Evolutionary conservation across 1,140 invertebrate genomes (phyloP).

Genomic region (Polypedilum pembai): DNA sequence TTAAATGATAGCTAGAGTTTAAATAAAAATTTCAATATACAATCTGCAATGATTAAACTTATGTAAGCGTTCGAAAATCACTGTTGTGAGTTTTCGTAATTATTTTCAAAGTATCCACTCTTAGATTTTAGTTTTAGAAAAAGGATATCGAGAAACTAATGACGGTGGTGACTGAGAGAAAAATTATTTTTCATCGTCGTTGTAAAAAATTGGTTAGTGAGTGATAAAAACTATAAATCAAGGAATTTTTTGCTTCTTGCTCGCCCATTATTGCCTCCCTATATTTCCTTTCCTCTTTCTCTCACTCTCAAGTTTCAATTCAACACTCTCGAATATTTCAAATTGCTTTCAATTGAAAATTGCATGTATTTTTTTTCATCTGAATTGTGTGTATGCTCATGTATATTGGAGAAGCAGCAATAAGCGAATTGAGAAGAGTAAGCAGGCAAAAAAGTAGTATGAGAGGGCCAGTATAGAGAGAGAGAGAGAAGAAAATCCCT

Average conservation of each 20-base stretch:
- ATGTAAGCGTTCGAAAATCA: too few relatives aligned
- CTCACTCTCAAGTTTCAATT: background rate
- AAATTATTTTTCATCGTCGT: too few relatives aligned
- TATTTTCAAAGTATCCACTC: too few relatives aligned
- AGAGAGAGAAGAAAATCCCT: background rate
- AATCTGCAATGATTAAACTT: too few relatives aligned
- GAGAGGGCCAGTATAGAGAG: background rate
- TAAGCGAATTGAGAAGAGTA: too few relatives aligned
- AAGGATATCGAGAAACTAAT: background rate
- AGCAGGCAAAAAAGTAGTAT: background rate
- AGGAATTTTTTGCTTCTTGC: background rate
- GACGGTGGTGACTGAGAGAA: background rate
- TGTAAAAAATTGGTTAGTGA: background rate
- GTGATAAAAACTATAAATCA: slow-evolving; percentile 28
- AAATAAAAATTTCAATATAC: too few relatives aligned
- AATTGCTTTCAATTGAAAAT: slow-evolving; percentile 1
- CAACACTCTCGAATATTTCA: background rate
- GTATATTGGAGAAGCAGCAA: background rate
- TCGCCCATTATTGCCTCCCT: too few relatives aligned
- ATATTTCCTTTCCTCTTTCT: too few relatives aligned
- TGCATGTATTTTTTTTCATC: background rate
- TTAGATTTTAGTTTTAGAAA: too few relatives aligned
- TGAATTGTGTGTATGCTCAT: slow-evolving; percentile 10
- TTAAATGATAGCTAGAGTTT: too few relatives aligned
- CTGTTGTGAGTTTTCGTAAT: too few relatives aligned